phyloP scores from a whole-genome alignment of 2,797 vertebrate species.

The Cirrhinus mrigala region DNA sequence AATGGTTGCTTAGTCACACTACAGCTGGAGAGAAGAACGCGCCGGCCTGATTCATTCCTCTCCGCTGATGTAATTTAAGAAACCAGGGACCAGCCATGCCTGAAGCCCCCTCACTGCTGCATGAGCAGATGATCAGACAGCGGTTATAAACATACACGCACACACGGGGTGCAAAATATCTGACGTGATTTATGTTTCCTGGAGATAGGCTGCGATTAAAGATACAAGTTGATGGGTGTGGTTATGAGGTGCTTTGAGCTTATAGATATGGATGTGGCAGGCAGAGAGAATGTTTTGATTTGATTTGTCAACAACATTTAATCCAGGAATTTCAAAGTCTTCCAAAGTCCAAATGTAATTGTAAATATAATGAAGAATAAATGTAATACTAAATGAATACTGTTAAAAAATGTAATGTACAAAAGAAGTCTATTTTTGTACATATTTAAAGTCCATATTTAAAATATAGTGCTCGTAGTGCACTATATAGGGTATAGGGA shows the following conservation, averaged over 20 bases:
- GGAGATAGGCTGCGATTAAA: constrained; percentile 41
- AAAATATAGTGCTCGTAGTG: no score
- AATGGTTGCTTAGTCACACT: constrained; percentile 70
- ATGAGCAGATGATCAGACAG: constrained; percentile 43
- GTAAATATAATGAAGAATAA: background rate
- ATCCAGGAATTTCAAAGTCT: background rate
- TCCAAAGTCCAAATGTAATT: background rate
- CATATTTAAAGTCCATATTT: no score
- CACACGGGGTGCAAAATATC: constrained; percentile 3
- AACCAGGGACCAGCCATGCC: constrained; percentile 36
- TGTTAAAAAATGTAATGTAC: background rate
- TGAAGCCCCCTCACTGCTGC: constrained; percentile 26
- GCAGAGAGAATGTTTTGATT: constrained; percentile 15
- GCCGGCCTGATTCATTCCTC: constrained; percentile 73
- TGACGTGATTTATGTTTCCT: constrained; percentile 38
- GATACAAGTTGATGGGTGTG: constrained; percentile 21
- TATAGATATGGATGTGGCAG: constrained; percentile 18
- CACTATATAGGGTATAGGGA: no score
- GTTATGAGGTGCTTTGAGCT: constrained; percentile 20
- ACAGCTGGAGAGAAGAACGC: constrained; percentile 67
- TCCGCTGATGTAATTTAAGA: constrained; percentile 71
- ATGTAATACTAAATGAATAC: background rate
- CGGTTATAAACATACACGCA: constrained; percentile 1
- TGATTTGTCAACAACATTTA: constrained; percentile 38
- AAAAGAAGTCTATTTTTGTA: background rate